Evolutionary conservation across 2,797 vertebrate species (phyloP).

Genomic region (Anas georgica): DNA sequence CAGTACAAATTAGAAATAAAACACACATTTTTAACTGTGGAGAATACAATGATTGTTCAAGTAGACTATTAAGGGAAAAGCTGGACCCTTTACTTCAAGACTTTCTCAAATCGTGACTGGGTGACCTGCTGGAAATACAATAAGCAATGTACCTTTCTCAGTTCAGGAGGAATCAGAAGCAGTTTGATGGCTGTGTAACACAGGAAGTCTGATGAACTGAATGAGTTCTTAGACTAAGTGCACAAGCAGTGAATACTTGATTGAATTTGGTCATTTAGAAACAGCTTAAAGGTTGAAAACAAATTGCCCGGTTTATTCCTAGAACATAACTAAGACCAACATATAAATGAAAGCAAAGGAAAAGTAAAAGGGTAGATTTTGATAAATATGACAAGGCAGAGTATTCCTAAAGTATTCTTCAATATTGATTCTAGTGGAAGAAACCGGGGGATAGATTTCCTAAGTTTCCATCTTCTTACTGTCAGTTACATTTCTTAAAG

Average conservation of each 20-base stretch:
- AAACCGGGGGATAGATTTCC: background rate
- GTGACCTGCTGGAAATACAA: background rate
- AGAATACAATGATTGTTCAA: background rate
- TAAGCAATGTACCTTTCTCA: background rate
- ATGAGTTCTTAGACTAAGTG: background rate
- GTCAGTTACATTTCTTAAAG: background rate
- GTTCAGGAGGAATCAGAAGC: background rate
- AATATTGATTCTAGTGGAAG: slow-evolving; percentile 15
- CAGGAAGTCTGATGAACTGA: background rate
- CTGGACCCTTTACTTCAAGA: background rate
- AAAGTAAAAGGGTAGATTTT: background rate
- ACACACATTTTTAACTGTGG: background rate
- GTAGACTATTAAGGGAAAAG: background rate
- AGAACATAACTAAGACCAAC: background rate
- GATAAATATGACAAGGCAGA: background rate
- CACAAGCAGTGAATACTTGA: background rate
- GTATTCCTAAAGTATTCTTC: background rate
- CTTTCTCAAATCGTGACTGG: background rate
- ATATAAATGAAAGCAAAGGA: background rate
- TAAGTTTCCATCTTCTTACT: slow-evolving; percentile 3
- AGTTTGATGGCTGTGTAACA: background rate
- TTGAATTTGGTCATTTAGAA: background rate
- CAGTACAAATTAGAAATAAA: background rate
- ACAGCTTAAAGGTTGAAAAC: background rate
- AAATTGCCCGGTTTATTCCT: background rate